Percentiles rank a stretch among this genome's conserved stretches.
Conservation (phyloP, 2,888 invertebrate genomes). For the Timema cristinae region DNA sequence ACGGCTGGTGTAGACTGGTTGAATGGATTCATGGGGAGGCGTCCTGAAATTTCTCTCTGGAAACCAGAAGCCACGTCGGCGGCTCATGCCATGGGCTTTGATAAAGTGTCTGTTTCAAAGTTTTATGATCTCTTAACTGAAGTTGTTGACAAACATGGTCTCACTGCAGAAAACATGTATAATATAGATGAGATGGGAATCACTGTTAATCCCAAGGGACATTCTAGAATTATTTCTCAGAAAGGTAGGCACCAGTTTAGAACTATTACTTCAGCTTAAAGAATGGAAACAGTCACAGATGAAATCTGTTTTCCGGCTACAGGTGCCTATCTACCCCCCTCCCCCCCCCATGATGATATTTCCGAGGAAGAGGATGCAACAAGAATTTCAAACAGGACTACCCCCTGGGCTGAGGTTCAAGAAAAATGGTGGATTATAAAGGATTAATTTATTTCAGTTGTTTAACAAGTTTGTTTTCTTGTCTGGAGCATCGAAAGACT, state of each 20-base stretch:
- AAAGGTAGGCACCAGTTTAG: neutral
- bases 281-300: neutral
- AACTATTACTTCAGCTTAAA: neutral
- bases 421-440: neutral
- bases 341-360: neutral
- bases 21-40: conserved; percentile 50
- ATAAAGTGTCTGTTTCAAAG: neutral
- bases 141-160: conserved; percentile 6
- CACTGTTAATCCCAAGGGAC: conserved; percentile 3
- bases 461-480: neutral
- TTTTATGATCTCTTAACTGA: conserved; percentile 6
- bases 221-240: conserved; percentile 12
- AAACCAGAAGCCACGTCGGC: conserved; percentile 17
- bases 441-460: neutral
- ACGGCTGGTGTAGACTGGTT: conserved; percentile 54
- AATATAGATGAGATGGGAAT: conserved; percentile 10
- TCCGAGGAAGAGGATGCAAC: neutral
- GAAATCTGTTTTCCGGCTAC: conserved; percentile 8
- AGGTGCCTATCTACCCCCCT: conserved; percentile 2
- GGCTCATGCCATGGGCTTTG: conserved; percentile 4
- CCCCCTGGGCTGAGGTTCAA: neutral
- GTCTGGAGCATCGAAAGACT: conserved; percentile 3
- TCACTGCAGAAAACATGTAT: conserved; percentile 2
- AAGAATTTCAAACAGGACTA: conserved; percentile 5
- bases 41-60: conserved; percentile 33